A percentile compares a stretch with the other conserved stretches of the same genome.
Conservation (phyloP, 1,140 invertebrate genomes). For the Parapsyche elsis region DNA sequence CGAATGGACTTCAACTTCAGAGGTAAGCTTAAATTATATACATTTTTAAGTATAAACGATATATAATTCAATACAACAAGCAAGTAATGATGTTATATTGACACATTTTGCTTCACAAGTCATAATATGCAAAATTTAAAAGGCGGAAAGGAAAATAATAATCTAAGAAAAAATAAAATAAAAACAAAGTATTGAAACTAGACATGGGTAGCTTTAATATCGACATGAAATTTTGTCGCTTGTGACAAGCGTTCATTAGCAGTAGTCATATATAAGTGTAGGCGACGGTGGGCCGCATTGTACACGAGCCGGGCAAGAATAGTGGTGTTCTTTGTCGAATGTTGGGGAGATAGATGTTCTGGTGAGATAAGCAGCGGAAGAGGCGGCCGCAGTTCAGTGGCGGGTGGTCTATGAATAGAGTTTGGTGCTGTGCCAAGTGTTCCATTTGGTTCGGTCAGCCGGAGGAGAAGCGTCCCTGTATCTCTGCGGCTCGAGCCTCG, state of each 20-base stretch:
- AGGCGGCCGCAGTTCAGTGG: conserved; percentile 22
- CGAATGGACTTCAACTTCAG: too few species aligned
- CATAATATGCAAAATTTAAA: too few species aligned
- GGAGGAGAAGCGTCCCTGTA: background rate
- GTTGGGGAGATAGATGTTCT: conserved; percentile 18
- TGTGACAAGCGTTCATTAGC: background rate
- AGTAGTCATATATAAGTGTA: background rate
- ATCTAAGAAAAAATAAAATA: too few species aligned
- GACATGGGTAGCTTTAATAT: background rate
- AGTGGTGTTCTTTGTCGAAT: background rate
- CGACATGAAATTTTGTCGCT: background rate
- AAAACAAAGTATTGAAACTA: too few species aligned
- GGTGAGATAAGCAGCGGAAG: conserved; percentile 25
- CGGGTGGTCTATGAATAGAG: conserved; percentile 52
- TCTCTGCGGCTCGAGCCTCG: background rate
- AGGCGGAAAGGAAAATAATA: too few species aligned
- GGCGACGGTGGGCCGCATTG: background rate
- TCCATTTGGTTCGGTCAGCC: conserved; percentile 48
- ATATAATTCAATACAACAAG: too few species aligned
- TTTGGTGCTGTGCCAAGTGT: conserved; percentile 52
- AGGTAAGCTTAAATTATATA: background rate
- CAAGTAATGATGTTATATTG: too few species aligned
- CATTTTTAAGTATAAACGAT: too few species aligned
- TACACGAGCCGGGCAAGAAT: background rate
- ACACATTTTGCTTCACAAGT: too few species aligned